These are phyloP conservation scores for Sitta europaea DNA, from an alignment of 2,113 vertebrate genomes.

Conservation along the genomic window DNA sequence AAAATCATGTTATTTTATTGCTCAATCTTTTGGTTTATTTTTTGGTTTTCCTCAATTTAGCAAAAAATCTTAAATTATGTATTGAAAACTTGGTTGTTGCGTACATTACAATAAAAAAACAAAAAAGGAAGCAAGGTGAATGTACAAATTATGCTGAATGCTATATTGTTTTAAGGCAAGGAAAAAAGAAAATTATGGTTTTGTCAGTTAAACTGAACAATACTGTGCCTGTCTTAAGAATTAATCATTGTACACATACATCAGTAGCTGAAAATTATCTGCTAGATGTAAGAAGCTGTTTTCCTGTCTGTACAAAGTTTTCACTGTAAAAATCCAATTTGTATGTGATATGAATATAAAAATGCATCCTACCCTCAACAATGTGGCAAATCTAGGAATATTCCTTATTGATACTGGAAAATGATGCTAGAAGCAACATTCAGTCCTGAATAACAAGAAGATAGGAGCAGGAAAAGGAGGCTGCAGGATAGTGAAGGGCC, in stretches of 20 bases:
- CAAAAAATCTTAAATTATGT: not conserved
- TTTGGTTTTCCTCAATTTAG: not conserved
- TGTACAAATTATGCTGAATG: not conserved
- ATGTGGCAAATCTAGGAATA: not conserved
- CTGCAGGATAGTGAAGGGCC: not conserved
- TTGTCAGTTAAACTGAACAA: not conserved
- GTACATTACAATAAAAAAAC: not conserved
- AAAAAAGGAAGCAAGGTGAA: not conserved
- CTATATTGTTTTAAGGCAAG: not conserved
- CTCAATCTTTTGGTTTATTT: not conserved
- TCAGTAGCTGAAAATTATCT: not conserved
- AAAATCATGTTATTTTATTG: not conserved
- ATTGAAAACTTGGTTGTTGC: not conserved
- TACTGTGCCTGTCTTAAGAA: not conserved
- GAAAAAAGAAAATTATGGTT: not conserved
- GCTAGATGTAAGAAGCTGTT: not conserved
- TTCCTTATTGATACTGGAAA: not conserved
- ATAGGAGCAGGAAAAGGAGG: not conserved
- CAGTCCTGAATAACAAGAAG: not conserved
- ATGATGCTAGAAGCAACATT: not conserved
- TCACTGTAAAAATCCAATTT: not conserved
- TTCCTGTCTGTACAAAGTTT: not conserved
- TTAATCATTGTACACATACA: not conserved
- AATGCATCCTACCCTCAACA: not conserved
- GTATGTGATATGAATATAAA: not conserved